Conservation (phyloP, 2,113 vertebrate genomes). For the Falco punctatus region DNA sequence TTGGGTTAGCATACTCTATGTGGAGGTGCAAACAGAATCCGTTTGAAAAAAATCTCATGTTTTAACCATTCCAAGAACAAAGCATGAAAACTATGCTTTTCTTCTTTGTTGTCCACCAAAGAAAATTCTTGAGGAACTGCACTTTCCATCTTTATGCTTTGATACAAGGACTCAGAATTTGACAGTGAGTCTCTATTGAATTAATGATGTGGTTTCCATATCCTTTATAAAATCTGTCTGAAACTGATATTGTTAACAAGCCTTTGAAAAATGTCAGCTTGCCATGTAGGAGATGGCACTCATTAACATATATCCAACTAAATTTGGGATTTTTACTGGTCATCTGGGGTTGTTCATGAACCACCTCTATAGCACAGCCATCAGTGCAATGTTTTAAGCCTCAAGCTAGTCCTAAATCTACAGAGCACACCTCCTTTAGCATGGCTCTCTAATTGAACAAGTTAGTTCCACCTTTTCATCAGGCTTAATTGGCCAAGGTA, state of each 20-base stretch:
- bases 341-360: neutral
- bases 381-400: neutral
- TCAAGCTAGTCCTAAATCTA: neutral
- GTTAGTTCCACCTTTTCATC: neutral
- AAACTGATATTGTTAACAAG: neutral
- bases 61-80: neutral
- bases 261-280: conserved; percentile 15
- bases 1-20: neutral
- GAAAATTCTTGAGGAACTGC: neutral
- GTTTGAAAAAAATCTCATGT: neutral
- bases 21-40: neutral
- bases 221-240: neutral
- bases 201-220: neutral
- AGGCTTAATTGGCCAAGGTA: neutral
- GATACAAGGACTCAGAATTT: neutral
- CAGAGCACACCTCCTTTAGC: neutral
- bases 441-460: neutral
- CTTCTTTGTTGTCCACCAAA: neutral
- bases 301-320: neutral
- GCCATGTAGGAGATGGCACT: neutral
- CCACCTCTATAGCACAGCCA: neutral
- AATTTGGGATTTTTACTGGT: neutral
- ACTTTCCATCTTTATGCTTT: neutral
- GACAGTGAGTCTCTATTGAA: neutral
- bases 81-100: neutral